Base-by-base conservation (phyloP, 2,797 vertebrate species). In the Thripadectes ignobilis region DNA sequence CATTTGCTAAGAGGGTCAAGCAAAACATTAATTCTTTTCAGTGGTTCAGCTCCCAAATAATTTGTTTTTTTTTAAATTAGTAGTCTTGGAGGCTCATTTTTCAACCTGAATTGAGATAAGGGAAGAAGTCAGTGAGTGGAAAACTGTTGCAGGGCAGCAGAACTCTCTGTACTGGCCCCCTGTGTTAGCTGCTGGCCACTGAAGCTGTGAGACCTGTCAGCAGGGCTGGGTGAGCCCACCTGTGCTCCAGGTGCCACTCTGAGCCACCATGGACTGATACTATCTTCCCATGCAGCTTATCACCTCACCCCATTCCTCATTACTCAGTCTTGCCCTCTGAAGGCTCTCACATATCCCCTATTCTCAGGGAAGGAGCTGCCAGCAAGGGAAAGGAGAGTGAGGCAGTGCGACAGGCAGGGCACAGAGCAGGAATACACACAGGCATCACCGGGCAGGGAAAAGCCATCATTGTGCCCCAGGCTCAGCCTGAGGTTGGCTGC, bases 381-480 rank as follows among this genome's bases (percentile, higher is more conserved):
- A 13, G 1, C 19, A 51, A 68, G 32, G 45, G 26, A 45, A 51
- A 57, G 32, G 29, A 83, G 23, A 21, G 32, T 45, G 46, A 73
- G 27, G 26, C 4, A 3, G 14, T 3, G 36, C 19, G 81, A n/a
- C 24, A 30, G 51, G n/a, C 65, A 58, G 46, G 69, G 6, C 4
- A n/a, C 27, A 39, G n/a, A 38, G 41, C 45, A 84, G 48, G 11
- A 52, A 21, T 5, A 49, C 19, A 19, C 1, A 1, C 0, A 5
- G 26, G 0, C 15, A 23, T 61, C 55, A 54, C 7, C 8, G 27
- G 41, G 7, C 21, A 67, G 14, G 12, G 39, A 74, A 77, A 77
- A 77, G 29, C 7, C 71, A 41, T 34, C 1, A 1, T 16, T 0
- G 0, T 48, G 58, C 23, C 57, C 30, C 19, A 41, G 14, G 8